These are phyloP conservation scores for Lasius platythorax DNA, from an alignment of 2,888 invertebrate species.

Conservation along the genomic window DNA sequence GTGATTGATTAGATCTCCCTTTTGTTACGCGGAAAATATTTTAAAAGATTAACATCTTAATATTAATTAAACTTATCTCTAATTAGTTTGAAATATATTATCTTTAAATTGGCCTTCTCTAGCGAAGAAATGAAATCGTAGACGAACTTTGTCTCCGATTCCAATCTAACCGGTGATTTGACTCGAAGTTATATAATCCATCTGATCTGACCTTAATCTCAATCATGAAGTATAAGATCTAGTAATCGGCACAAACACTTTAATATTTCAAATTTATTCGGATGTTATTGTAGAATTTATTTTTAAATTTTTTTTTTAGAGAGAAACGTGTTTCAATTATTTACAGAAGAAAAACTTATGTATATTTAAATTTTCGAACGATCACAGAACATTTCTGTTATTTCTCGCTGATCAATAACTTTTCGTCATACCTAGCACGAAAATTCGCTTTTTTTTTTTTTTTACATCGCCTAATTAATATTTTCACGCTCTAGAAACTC, in stretches of 20 bases:
- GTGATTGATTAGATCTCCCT: neutral
- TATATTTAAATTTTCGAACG: neutral
- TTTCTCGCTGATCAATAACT: neutral
- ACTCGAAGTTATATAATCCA: neutral
- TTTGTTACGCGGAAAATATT: neutral
- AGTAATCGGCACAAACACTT: neutral
- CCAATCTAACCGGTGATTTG: neutral
- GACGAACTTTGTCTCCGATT: neutral
- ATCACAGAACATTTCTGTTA: neutral
- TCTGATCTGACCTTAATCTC: neutral
- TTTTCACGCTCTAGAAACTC: slow-evolving; percentile 39
- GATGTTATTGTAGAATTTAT: neutral
- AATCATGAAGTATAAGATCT: neutral
- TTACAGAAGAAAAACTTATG: neutral
- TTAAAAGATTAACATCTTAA: neutral
- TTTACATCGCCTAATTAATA: neutral
- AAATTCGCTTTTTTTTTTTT: neutral
- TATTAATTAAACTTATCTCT: neutral
- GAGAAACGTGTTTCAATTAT: neutral
- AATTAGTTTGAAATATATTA: neutral
- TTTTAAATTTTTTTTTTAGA: neutral
- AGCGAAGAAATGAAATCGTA: neutral
- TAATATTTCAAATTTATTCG: neutral
- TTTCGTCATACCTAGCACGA: neutral
- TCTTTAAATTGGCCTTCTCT: neutral